Base-by-base conservation (phyloP, 2,888 invertebrate genomes). In the Pollenia amentaria region DNA sequence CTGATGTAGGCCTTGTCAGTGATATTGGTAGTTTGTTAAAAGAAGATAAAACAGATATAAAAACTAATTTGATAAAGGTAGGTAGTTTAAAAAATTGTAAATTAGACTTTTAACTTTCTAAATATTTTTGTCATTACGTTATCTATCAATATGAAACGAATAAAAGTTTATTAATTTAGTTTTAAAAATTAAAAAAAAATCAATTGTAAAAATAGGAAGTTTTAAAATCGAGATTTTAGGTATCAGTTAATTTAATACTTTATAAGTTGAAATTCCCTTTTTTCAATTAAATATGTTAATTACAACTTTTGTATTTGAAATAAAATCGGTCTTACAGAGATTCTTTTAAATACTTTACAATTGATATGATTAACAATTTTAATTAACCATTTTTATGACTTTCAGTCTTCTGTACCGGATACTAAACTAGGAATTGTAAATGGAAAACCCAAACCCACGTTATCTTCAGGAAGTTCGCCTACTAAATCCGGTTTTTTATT, bases 391-490 rank as follows among this genome's bases (percentile, higher is more conserved):
- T 40, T 75, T 51, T 8, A 3, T 8, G 0, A 46, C 21, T 70
- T 70, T 21, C 44, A 88, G 82, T 46, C 48, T 21, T 64, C 69
- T 40, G 11, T 42, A 38, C 21, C 55, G 7, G 69, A 82, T 18
- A 12, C 10, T 10, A 60, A 67, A 48, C 46, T 40, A n/a, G 80
- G 70, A 21, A 12, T 14, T 14, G 2, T 67, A 29, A 75, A 67
- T 60, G 89, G 90, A 11, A 85, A 90, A 21, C 88, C 90, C 4
- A 88, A 89, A 3, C 73, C 88, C 9, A 76, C 80, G 3, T 84
- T 88, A 2, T 76, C 88, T n/a, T 88, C 77, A 40, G 72, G 38
- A 16, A 80, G 65, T 51, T 88, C 88, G 6, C 87, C 88, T 1
- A 55, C 55, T n/a, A 90, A 90, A 83, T 29, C 76, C 9, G 2